phyloP scores from a whole-genome alignment of 1,140 invertebrate genomes.

The Hesperophylax magnus region DNA sequence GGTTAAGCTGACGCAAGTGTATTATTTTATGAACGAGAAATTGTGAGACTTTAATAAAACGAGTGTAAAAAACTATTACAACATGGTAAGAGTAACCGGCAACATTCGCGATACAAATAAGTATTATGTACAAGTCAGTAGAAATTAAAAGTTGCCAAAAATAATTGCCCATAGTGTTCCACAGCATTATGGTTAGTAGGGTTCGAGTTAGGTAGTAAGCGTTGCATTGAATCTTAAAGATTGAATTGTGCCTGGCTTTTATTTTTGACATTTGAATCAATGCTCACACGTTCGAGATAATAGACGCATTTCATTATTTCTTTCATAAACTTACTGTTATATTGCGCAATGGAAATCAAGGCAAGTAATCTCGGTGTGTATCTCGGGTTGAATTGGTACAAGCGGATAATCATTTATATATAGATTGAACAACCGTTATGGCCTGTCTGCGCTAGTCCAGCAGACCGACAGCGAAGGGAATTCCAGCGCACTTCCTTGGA shows the following conservation, averaged over 20 bases:
- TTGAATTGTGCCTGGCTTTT: constrained; percentile 19
- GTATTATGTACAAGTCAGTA: too few species aligned
- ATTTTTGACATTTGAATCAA: constrained; percentile 41
- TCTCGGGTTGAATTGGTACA: constrained; percentile 41
- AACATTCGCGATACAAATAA: too few species aligned
- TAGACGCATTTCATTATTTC: constrained; percentile 39
- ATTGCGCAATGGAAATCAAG: constrained; percentile 43
- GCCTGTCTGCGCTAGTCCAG: constrained; percentile 39
- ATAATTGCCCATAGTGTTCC: too few species aligned
- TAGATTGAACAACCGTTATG: constrained; percentile 58
- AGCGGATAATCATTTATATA: constrained; percentile 53
- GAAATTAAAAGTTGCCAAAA: too few species aligned
- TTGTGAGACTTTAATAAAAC: too few species aligned
- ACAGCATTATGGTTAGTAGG: too few species aligned
- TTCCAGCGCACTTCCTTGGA: not conserved
- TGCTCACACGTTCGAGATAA: constrained; percentile 35
- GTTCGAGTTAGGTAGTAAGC: too few species aligned
- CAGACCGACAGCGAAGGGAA: not conserved
- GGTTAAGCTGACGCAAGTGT: not conserved
- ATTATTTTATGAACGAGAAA: too few species aligned
- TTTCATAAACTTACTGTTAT: constrained; percentile 43
- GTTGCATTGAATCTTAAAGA: not conserved
- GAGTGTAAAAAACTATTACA: too few species aligned
- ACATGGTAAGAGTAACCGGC: too few species aligned
- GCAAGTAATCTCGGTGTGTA: constrained; percentile 45